Conservation (phyloP, 2,113 vertebrate genomes). For the Cercocebus atys region DNA sequence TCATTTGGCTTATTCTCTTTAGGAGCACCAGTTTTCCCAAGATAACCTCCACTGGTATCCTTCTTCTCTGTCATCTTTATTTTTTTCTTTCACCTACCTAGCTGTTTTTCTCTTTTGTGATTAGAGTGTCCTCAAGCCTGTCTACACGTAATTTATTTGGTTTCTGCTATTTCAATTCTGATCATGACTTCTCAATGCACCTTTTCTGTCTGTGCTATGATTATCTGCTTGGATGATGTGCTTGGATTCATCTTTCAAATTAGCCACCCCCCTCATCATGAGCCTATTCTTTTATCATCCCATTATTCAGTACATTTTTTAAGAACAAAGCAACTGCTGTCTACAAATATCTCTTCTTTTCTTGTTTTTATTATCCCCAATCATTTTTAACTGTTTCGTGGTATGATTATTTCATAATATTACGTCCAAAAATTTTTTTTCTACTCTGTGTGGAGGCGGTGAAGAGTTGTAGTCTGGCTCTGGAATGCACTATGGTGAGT, state of each 20-base stretch:
- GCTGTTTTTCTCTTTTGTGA: background rate
- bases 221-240: background rate
- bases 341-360: background rate
- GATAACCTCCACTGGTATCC: background rate
- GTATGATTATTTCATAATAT: background rate
- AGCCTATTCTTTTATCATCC: background rate
- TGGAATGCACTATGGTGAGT: background rate
- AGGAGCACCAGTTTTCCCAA: background rate
- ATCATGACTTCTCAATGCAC: background rate
- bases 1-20: background rate
- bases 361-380: background rate
- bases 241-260: background rate
- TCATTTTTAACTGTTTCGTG: background rate
- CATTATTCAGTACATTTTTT: background rate
- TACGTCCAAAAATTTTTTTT: background rate
- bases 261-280: background rate
- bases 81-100: too few relatives aligned
- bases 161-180: background rate
- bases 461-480: background rate
- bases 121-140: background rate
- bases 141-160: background rate
- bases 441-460: background rate
- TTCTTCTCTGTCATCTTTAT: background rate
- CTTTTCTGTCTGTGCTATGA: background rate
- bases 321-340: background rate